phyloP scores from a whole-genome alignment of 2,113 vertebrate species.

The Tricholaema leucomelas region DNA sequence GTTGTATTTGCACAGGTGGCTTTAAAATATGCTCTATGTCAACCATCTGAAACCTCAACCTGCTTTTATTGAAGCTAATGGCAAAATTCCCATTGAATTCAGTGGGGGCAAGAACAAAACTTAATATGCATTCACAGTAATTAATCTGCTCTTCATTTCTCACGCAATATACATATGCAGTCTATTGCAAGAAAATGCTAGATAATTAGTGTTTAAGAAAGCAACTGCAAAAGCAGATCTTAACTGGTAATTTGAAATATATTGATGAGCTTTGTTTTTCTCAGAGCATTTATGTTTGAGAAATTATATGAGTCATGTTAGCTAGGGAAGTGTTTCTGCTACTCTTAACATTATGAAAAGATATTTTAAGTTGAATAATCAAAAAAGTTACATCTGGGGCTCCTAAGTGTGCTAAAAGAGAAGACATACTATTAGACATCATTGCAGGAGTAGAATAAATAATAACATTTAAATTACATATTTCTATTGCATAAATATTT shows the following conservation, averaged over 20 bases:
- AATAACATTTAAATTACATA: neutral
- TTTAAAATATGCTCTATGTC: slow-evolving; percentile 65
- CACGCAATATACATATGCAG: neutral
- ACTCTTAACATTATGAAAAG: neutral
- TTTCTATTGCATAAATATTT: neutral
- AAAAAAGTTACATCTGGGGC: neutral
- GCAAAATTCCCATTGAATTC: slow-evolving; percentile 31
- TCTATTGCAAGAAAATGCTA: neutral
- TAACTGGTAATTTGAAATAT: neutral
- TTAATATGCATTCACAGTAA: neutral
- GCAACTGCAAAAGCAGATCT: neutral
- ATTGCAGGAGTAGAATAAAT: neutral
- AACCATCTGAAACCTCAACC: slow-evolving; percentile 38
- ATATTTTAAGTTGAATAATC: neutral
- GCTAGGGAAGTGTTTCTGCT: neutral
- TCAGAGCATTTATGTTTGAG: neutral
- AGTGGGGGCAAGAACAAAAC: neutral
- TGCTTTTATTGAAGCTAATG: slow-evolving; percentile 38
- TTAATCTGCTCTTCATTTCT: neutral
- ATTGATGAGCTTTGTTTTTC: neutral
- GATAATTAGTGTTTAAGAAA: neutral
- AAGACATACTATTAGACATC: neutral
- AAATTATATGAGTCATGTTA: neutral
- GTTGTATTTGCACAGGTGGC: slow-evolving; percentile 53
- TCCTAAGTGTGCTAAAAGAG: neutral